These are phyloP conservation scores for Turritopsis rubra DNA, from an alignment of 30 jellyfish, hydroid and myxozoan species.

Conservation along the genomic window DNA sequence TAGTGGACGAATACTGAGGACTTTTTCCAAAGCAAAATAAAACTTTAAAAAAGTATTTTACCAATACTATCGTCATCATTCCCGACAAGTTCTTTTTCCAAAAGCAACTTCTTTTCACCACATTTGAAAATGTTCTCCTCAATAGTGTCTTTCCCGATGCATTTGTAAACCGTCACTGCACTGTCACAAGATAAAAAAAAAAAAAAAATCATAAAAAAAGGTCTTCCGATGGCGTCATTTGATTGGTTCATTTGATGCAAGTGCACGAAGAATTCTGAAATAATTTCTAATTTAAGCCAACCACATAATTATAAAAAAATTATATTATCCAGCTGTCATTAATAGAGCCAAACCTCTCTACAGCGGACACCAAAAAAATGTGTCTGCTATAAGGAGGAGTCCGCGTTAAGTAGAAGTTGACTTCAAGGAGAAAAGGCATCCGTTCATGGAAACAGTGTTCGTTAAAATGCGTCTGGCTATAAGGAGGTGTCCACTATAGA, in stretches of 20 bases:
- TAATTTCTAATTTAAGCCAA: not conserved
- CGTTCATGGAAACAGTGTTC: too few relatives aligned
- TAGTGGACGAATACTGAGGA: too few relatives aligned
- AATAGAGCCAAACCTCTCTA: not conserved
- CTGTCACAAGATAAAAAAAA: constrained; percentile 23
- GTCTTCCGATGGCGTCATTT: not conserved
- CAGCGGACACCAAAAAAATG: too few relatives aligned
- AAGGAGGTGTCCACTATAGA: too few relatives aligned
- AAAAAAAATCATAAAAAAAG: not conserved
- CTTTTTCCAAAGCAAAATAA: not conserved
- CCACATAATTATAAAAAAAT: not conserved
- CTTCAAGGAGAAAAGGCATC: too few relatives aligned
- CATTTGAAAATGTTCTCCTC: constrained; percentile 64
- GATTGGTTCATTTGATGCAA: too few relatives aligned
- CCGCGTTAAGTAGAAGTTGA: too few relatives aligned
- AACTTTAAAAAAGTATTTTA: not conserved
- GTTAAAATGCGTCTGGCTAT: too few relatives aligned
- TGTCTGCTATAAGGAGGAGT: too few relatives aligned
- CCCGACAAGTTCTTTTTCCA: constrained; percentile 65
- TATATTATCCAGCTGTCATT: not conserved
- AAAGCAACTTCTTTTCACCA: constrained; percentile 51
- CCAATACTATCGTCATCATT: constrained; percentile 32
- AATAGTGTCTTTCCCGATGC: constrained; percentile 69
- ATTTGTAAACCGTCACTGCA: constrained; percentile 67
- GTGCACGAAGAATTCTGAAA: too few relatives aligned